These are phyloP conservation scores for Ariolimax columbianus DNA, from an alignment of 2,888 invertebrate species.

Conservation along the genomic window DNA sequence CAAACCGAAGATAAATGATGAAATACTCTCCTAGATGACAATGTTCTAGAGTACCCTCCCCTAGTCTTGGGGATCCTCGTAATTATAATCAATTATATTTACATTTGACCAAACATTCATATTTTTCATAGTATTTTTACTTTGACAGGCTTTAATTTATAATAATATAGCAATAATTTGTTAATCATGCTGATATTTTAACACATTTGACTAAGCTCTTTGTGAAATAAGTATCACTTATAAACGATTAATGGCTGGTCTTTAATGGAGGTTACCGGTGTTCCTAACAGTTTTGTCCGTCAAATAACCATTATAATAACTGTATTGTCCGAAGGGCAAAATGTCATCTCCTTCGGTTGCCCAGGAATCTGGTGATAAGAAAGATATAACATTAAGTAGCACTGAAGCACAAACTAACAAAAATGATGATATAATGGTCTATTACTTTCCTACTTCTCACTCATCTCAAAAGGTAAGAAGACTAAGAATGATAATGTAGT, in stretches of 20 bases:
- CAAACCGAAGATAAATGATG: too few species aligned
- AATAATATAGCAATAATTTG: too few species aligned
- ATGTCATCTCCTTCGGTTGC: slow-evolving; percentile 12
- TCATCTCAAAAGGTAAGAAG: slow-evolving; percentile 70
- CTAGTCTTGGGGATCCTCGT: neutral
- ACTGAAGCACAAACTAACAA: neutral
- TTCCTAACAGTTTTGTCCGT: neutral
- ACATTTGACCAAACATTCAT: too few species aligned
- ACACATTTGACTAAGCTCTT: too few species aligned
- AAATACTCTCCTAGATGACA: neutral
- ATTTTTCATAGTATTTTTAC: too few species aligned
- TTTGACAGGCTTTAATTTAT: too few species aligned
- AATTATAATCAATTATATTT: too few species aligned
- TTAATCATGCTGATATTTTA: too few species aligned
- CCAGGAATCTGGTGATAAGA: slow-evolving; percentile 1
- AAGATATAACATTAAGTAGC: neutral
- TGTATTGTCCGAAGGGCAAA: neutral
- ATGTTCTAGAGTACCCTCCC: neutral
- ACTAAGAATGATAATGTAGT: too few species aligned
- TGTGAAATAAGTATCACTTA: too few species aligned
- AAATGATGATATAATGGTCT: slow-evolving; percentile 50
- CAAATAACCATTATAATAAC: neutral
- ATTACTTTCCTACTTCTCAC: slow-evolving; percentile 72
- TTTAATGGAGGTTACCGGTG: slow-evolving; percentile 22
- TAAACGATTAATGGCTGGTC: neutral